Percentiles rank a stretch among this genome's conserved stretches.
These are phyloP conservation scores for Melanotaenia parkinsoni DNA, from an alignment of 2,797 vertebrate genomes.

Conservation along the genomic window DNA sequence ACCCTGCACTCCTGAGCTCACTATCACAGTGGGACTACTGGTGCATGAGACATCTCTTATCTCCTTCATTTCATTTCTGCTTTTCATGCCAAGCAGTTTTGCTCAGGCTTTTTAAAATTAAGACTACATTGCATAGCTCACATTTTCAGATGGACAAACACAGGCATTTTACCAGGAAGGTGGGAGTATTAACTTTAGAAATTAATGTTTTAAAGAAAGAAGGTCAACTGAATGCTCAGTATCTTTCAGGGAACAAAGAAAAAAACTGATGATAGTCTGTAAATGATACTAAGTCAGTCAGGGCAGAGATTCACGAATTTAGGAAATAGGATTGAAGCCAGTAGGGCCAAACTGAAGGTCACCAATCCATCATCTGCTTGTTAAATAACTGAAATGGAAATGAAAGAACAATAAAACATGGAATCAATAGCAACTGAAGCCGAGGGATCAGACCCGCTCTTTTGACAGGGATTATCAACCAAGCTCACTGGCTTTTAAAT, in stretches of 20 bases:
- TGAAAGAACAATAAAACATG: conserved; percentile 82
- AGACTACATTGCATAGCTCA: conserved; percentile 7
- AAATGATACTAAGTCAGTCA: conserved; percentile 36
- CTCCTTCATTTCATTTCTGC: conserved; percentile 73
- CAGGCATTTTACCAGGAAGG: conserved; percentile 18
- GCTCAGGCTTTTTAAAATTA: conserved; percentile 48
- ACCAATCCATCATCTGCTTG: conserved; percentile 83
- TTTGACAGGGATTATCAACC: conserved; percentile 79
- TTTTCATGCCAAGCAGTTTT: conserved; percentile 59
- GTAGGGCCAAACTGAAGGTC: conserved; percentile 78
- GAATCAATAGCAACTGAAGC: conserved; percentile 74
- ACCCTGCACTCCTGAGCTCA: conserved; percentile 68
- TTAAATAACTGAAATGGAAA: conserved; percentile 86
- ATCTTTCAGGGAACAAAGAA: conserved; percentile 6
- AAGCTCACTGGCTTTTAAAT: conserved; percentile 83
- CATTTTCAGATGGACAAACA: conserved; percentile 16
- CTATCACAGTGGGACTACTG: conserved; percentile 64
- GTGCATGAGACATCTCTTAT: conserved; percentile 78
- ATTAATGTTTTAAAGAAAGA: conserved; percentile 18
- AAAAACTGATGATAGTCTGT: background rate
- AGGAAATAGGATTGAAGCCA: conserved; percentile 62
- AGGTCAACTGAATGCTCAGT: background rate
- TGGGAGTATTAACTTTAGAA: conserved; percentile 35
- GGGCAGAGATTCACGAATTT: conserved; percentile 50
- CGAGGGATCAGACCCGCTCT: conserved; percentile 75